Evolutionary conservation across 2,888 invertebrate genomes (phyloP).

Genomic region (Tryphoninae sp.): DNA sequence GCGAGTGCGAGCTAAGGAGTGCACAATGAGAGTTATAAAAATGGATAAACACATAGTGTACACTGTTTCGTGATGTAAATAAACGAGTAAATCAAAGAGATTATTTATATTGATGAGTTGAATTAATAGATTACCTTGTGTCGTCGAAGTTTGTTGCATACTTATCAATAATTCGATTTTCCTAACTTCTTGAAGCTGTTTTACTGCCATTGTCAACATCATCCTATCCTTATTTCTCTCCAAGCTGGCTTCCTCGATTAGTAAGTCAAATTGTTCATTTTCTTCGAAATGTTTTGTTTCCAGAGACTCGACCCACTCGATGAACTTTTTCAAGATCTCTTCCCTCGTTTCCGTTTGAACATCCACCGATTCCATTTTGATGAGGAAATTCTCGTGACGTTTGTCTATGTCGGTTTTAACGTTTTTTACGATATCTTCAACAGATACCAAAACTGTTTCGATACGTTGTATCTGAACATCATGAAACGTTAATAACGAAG

Average conservation of each 20-base stretch:
- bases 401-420: slow-evolving; percentile 28
- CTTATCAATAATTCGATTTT: slow-evolving; percentile 48
- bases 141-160: not conserved
- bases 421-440: slow-evolving; percentile 38
- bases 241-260: slow-evolving; percentile 22
- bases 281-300: slow-evolving; percentile 37
- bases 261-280: slow-evolving; percentile 21
- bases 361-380: slow-evolving; percentile 27
- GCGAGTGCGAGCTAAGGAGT: not conserved
- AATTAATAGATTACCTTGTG: slow-evolving; percentile 6
- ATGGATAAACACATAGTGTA: not conserved
- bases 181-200: slow-evolving; percentile 60
- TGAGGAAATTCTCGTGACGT: slow-evolving; percentile 44
- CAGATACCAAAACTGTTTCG: slow-evolving; percentile 8
- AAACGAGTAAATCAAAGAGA: not conserved
- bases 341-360: slow-evolving; percentile 38
- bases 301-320: slow-evolving; percentile 50
- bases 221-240: slow-evolving; percentile 56
- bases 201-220: slow-evolving; percentile 55
- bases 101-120: no score
- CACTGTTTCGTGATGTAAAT: no score
- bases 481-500: slow-evolving; percentile 6
- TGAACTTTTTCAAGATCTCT: slow-evolving; percentile 45
- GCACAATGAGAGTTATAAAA: not conserved
- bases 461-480: slow-evolving; percentile 48